Evolutionary conservation across 23 tunicate genomes (phyloP), one percentile per base, ranked within the genome.

Genomic region (Oikopleura albicans): DNA sequence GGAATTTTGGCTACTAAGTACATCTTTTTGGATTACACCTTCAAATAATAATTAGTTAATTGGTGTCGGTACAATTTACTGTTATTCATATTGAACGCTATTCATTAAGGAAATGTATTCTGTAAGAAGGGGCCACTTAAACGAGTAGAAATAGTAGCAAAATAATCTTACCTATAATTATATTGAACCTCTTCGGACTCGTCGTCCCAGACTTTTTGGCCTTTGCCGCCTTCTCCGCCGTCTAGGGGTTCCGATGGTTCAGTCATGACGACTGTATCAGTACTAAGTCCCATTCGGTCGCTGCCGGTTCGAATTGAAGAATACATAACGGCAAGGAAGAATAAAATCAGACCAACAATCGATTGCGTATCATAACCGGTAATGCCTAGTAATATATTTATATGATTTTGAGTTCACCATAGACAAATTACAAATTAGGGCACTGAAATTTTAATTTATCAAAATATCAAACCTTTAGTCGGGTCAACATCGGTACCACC

Each of bases 321-420:
- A 40, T 88, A 90, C 34, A 95, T 76, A 27, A 95, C 96, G 84
- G 91, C 91, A 39, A 95, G 63, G 79, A 95, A 88, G 88, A 89
- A 90, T 59, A 95, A 85, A 84, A 95, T 39, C 84, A 95, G 39
- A 31, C 99, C 90, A 75, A 85, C 87, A 40, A 90, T 90, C 66
- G 92, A 88, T 41, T 89, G 88, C 27, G 83, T 88, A 87, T 95
- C 90, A 87, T 85, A 88, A 37, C 79, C 38, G 84, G 39, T 37
- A 66, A 56, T 75, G 39, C 85, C 85, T 84, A 40, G 59, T 0
- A 41, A 2, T n/a, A 76, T 35, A 27, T 76, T 35, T 76, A 33
- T 39, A n/a, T 76, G 27, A 28, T 76, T 35, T 0, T 28, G n/a
- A 76, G n/a, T n/a, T n/a, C n/a, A n/a, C n/a, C n/a, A n/a, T n/a